Percentiles rank a stretch among this genome's conserved stretches.
Conservation (phyloP, 2,797 vertebrate species). For the Phrynocephalus guinanensis region DNA sequence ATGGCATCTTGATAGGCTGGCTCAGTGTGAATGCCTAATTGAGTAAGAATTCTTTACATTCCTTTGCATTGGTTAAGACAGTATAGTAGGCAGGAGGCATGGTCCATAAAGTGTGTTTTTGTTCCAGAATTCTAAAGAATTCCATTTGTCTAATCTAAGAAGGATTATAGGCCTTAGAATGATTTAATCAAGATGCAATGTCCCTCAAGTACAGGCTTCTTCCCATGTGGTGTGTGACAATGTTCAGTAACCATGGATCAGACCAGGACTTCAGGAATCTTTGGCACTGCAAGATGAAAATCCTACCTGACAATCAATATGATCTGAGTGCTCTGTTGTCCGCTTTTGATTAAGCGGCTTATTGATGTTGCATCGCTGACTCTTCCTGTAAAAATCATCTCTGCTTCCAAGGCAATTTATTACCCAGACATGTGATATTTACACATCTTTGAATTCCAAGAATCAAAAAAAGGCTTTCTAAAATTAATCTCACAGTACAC, state of each 20-base stretch:
- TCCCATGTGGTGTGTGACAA: not conserved
- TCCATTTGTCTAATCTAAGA: not conserved
- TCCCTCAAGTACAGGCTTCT: not conserved
- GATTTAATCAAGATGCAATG: no score
- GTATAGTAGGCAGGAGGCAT: not conserved
- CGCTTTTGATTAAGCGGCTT: slow-evolving; percentile 60
- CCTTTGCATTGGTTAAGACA: not conserved
- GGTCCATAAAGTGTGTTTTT: not conserved
- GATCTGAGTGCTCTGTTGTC: slow-evolving; percentile 54
- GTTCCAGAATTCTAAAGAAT: not conserved
- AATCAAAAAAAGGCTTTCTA: slow-evolving; percentile 28
- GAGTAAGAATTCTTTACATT: no score
- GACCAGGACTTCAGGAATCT: slow-evolving; percentile 47
- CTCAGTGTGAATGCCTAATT: no score
- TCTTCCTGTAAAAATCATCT: slow-evolving; percentile 50
- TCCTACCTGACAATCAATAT: slow-evolving; percentile 55
- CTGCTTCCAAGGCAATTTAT: slow-evolving; percentile 41
- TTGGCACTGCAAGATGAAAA: slow-evolving; percentile 52
- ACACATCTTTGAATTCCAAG: slow-evolving; percentile 51
- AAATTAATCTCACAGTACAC: slow-evolving; percentile 12
- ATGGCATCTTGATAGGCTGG: no score
- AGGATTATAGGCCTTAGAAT: not conserved
- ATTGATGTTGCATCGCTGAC: slow-evolving; percentile 48
- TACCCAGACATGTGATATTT: slow-evolving; percentile 44
- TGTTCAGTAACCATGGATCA: slow-evolving; percentile 4